Evolutionary conservation across 2,797 vertebrate genomes (phyloP).

Genomic region (Oreonectes daqikongensis): DNA sequence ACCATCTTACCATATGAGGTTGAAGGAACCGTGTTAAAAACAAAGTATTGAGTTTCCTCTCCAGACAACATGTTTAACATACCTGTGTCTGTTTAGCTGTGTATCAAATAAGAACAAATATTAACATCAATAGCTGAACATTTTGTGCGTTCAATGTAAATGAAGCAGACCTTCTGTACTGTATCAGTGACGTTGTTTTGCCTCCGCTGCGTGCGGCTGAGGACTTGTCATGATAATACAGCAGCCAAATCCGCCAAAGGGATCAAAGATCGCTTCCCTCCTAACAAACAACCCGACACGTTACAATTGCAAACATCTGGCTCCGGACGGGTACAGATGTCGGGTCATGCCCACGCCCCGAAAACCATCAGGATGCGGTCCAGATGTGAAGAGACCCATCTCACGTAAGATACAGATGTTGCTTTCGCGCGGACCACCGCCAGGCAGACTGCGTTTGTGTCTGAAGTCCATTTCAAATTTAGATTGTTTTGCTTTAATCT

Average conservation of each 20-base stretch:
- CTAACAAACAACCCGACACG: constrained; percentile 75
- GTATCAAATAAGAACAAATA: no score
- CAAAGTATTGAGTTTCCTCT: not conserved
- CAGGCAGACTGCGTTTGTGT: constrained; percentile 64
- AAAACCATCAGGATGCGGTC: constrained; percentile 66
- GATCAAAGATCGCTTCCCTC: constrained; percentile 75
- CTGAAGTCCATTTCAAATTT: constrained; percentile 70
- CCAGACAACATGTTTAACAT: no score
- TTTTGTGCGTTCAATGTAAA: no score
- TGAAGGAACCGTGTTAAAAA: not conserved
- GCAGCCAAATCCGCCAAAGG: constrained; percentile 59
- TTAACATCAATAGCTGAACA: no score
- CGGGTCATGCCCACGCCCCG: constrained; percentile 65
- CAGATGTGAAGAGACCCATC: constrained; percentile 73
- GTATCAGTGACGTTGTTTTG: constrained; percentile 59
- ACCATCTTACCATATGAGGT: constrained; percentile 33
- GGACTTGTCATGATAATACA: constrained; percentile 66
- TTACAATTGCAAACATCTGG: constrained; percentile 77
- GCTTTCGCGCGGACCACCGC: constrained; percentile 60
- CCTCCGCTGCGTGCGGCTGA: constrained; percentile 31
- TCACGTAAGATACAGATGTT: constrained; percentile 79
- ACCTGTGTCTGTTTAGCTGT: no score
- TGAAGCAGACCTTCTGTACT: not conserved
- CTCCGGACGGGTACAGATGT: constrained; percentile 73
- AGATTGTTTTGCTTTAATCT: constrained; percentile 68